Evolutionary conservation across 2,113 vertebrate species (phyloP), one percentile per base, ranked within the genome.

Genomic region (Microtus richardsoni): DNA sequence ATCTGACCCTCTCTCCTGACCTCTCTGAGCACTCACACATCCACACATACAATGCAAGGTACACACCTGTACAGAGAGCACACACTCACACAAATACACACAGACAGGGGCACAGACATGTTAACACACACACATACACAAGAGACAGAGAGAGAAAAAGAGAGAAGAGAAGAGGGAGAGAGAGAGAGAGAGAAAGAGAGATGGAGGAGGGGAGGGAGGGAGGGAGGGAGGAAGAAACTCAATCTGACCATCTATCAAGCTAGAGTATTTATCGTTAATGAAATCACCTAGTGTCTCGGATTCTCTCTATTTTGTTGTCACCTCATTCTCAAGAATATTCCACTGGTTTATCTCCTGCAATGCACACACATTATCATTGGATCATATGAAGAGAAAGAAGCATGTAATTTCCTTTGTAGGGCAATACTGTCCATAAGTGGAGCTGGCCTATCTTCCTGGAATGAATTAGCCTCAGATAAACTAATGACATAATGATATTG

Each of bases 151-250:
- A 12, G 1, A 11, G 1, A n/a, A n/a, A n/a, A n/a, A 12, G 49
- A 10, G 49, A 11, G 49, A 49, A 1, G 47, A 1, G 10, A 2
- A 49, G 49, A 12, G 49, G n/a, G n/a, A 0, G 9, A 49, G 0
- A 79, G 49, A 24, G 19, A n/a, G 4, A 49, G 10, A 12, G 21
- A 39, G 78, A 33, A 2, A 58, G 28, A 12, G 49, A 49, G 2
- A 47, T n/a, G n/a, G n/a, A n/a, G n/a, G n/a, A n/a, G n/a, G 11
- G 1, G 49, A 52, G 49, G 11, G 9, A 49, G 9, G 11, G 47
- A 49, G 47, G 11, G 47, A 49, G 9, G 9, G 47, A 47, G 44
- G 54, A 17, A 54, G 19, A n/a, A 33, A 12, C 36, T 19, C 39
- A 66, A 36, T 33, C 21, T 73, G 39, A 22, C 54, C 41, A 74